phyloP scores from a whole-genome alignment of 2,113 vertebrate species.

The Megalops atlanticus region DNA sequence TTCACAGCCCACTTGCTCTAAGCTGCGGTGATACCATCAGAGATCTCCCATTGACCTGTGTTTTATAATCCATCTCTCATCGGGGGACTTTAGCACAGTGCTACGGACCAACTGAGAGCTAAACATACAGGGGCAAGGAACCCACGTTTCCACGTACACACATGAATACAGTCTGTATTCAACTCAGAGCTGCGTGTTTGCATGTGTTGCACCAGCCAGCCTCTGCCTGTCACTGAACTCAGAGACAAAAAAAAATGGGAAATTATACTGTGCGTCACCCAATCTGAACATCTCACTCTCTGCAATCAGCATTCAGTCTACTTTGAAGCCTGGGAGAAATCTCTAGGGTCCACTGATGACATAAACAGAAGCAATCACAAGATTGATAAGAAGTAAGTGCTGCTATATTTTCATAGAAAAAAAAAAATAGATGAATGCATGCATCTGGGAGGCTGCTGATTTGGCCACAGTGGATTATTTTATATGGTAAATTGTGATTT shows the following conservation, averaged over 20 bases:
- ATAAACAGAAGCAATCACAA: too few relatives aligned
- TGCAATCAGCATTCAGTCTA: not conserved
- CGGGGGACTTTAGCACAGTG: conserved; percentile 20
- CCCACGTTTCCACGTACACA: not conserved
- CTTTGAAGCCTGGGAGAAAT: not conserved
- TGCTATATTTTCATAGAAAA: too few relatives aligned
- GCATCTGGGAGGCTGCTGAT: not conserved
- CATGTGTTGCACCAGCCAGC: too few relatives aligned
- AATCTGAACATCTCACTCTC: not conserved
- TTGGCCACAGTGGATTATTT: not conserved
- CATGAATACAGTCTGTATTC: not conserved
- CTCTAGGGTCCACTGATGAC: not conserved
- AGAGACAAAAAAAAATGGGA: not conserved
- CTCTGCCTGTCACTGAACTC: not conserved
- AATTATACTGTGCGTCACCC: too few relatives aligned
- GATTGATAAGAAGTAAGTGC: too few relatives aligned
- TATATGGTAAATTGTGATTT: not conserved
- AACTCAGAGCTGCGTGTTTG: too few relatives aligned
- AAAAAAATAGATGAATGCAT: not conserved
- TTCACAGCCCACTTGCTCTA: conserved; percentile 49
- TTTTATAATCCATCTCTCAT: conserved; percentile 43
- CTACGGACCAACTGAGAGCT: too few relatives aligned
- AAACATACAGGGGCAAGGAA: not conserved
- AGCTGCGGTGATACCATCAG: conserved; percentile 44
- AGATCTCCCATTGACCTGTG: conserved; percentile 33